A percentile compares a stretch with the other conserved stretches of the same genome.
Conservation (phyloP, 92 coral and sea anemone genomes). For the Zoanthus sociatus region DNA sequence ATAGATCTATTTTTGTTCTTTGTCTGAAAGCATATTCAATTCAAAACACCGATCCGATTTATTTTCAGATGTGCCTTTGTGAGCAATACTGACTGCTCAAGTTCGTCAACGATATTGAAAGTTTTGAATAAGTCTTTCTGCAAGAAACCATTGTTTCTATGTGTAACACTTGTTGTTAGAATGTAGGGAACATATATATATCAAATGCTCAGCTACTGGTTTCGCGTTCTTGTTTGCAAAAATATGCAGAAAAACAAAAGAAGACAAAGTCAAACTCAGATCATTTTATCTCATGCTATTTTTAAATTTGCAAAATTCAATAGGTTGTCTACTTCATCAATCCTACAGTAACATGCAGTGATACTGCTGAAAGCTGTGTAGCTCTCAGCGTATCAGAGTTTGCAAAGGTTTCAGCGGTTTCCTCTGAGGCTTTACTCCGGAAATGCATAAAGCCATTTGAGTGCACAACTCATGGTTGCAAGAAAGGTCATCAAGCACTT, state of each 20-base stretch:
- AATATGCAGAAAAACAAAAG: background rate
- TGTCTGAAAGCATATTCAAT: too few relatives aligned
- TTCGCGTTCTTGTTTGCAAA: background rate
- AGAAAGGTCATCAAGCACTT: constrained; percentile 5
- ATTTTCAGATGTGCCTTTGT: too few relatives aligned
- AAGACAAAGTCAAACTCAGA: background rate
- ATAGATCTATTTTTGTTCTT: too few relatives aligned
- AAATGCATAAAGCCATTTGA: background rate
- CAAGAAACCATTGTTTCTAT: background rate
- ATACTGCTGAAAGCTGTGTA: constrained; percentile 11
- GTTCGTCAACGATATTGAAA: too few relatives aligned
- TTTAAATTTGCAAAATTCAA: background rate
- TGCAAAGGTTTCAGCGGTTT: background rate
- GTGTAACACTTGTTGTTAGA: background rate
- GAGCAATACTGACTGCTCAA: too few relatives aligned
- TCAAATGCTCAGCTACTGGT: background rate
- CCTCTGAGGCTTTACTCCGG: background rate
- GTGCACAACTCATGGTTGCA: background rate
- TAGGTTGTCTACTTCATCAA: constrained; percentile 6
- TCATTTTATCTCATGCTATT: background rate
- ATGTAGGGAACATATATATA: constrained; percentile 1
- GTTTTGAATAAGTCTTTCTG: too few relatives aligned
- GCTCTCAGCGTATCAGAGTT: background rate
- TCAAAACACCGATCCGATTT: too few relatives aligned
- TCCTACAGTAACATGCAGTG: constrained; percentile 3